Base-by-base conservation (phyloP, 2,113 vertebrate genomes). In the Dipodomys stephensi region DNA sequence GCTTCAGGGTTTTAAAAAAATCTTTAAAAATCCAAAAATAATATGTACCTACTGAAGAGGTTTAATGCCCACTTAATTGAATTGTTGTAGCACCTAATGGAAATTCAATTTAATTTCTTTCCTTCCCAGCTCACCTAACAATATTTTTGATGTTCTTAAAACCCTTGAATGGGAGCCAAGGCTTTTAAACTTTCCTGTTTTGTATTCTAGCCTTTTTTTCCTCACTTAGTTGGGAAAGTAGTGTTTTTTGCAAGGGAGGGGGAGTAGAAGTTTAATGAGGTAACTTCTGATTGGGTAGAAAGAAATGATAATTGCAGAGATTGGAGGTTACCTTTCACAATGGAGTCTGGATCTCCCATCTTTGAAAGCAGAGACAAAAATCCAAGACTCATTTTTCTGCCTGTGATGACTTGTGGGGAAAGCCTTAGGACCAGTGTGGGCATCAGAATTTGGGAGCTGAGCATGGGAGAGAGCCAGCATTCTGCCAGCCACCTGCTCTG, bases 21-120 rank as follows among this genome's bases (percentile, higher is more conserved):
- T 67, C n/a, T 68, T 94, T 89, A 77, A 96, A 95, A 88, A 87
- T 72, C 65, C 46, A 32, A 53, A 90, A 90, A 57, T 25, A 62
- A 22, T 69, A 76, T 3, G 5, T 30, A 19, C 15, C 44, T 90
- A 80, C 71, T 23, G 6, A 44, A 23, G 18, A 7, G 4, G 2
- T 53, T 86, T 84, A 83, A 83, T 77, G 60, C 8, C 85, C 67
- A 57, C n/a, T 83, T 94, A 76, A 76, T 4, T 83, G 73, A 35
- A 6, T 65, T 46, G 7, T 74, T 79, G 28, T 44, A 13, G 32
- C 68, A 30, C 49, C 22, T 60, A n/a, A 78, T 57, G 28, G 32
- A 83, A 62, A 93, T 53, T 77, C 46, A 32, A 3, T 77, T 83
- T 46, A 60, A 62, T 82, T 85, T 20, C 10, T 69, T 71, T 64